Conservation (phyloP, 2,888 invertebrate species). For the Stictocephala bisonia region DNA sequence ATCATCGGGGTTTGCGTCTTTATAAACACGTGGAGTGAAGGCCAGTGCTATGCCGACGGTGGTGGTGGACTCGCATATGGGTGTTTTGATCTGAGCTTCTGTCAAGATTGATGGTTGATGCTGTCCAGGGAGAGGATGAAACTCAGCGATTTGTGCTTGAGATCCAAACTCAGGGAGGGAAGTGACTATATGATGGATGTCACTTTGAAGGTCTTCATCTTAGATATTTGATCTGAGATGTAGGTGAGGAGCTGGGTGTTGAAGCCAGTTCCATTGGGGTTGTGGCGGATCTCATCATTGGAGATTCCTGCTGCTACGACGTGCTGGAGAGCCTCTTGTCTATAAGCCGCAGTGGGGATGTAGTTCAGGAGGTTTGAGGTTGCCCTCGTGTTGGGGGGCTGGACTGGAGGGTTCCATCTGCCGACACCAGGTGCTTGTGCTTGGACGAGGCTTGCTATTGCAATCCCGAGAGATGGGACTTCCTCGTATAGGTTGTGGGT, state of each 20-base stretch:
- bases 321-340: not conserved
- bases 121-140: no score
- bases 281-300: not conserved
- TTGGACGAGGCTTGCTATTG: not conserved
- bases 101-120: no score
- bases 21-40: no score
- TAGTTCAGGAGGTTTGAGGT: not conserved
- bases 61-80: no score
- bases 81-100: no score
- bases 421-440: not conserved
- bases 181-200: not conserved
- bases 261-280: not conserved
- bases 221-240: not conserved
- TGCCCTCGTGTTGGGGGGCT: not conserved
- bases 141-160: not conserved
- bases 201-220: not conserved
- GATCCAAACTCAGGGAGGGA: not conserved
- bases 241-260: not conserved
- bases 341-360: not conserved
- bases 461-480: conserved; percentile 1
- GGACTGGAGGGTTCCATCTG: not conserved
- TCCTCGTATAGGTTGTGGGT: conserved; percentile 22
- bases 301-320: not conserved
- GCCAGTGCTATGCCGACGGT: no score
- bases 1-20: no score